Evolutionary conservation across 2,888 invertebrate species (phyloP).

Genomic region (Drosophila ustulata): DNA sequence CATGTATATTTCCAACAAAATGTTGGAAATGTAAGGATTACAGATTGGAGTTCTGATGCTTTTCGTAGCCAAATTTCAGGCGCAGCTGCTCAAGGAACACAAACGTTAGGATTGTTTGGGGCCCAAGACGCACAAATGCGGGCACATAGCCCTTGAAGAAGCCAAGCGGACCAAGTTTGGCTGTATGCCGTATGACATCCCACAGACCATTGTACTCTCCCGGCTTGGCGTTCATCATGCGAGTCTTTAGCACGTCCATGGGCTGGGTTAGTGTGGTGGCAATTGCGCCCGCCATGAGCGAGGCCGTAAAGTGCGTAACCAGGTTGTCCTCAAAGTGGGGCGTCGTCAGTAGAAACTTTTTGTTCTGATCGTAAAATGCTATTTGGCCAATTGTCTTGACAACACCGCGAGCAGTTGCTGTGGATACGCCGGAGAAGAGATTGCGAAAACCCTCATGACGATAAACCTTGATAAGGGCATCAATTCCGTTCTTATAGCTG

Average conservation of each 20-base stretch:
- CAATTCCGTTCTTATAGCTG: slow-evolving; percentile 98
- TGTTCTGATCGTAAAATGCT: slow-evolving; percentile 97
- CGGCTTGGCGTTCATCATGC: slow-evolving; percentile 98
- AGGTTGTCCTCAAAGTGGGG: slow-evolving; percentile 93
- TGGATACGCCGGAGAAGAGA: slow-evolving; percentile 95
- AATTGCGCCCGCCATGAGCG: slow-evolving; percentile 90
- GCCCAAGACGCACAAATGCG: slow-evolving; percentile 97
- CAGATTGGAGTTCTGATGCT: slow-evolving; percentile 11
- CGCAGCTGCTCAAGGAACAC: slow-evolving; percentile 97
- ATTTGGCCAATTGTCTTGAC: slow-evolving; percentile 99
- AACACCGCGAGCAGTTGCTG: slow-evolving; percentile 95
- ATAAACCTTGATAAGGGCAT: slow-evolving; percentile 94
- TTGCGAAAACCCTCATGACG: slow-evolving; percentile 92
- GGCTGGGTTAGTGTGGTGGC: slow-evolving; percentile 93
- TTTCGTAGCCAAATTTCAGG: slow-evolving; percentile 89
- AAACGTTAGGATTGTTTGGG: slow-evolving; percentile 98
- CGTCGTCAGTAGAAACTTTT: slow-evolving; percentile 87
- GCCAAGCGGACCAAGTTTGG: slow-evolving; percentile 94
- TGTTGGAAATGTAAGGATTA: slow-evolving; percentile 66
- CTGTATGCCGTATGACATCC: slow-evolving; percentile 92
- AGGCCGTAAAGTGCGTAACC: slow-evolving; percentile 94
- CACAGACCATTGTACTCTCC: slow-evolving; percentile 93
- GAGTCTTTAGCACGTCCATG: slow-evolving; percentile 98
- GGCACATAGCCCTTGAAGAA: slow-evolving; percentile 99
- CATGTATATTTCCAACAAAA: slow-evolving; percentile 45